Base-by-base conservation (phyloP, 2,888 invertebrate species). In the Agrochola litura region DNA sequence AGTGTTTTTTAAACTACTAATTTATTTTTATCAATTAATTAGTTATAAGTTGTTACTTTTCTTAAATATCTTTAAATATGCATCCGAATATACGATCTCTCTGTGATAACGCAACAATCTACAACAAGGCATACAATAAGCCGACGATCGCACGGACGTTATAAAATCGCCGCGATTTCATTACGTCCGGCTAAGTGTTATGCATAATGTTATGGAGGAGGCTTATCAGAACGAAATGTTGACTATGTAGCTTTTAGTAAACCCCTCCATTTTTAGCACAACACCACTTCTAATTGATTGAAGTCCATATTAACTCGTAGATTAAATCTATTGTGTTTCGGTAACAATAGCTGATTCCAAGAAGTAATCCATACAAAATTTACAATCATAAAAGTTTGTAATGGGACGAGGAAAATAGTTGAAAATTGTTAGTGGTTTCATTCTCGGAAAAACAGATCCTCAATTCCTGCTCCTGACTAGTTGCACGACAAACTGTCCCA, bases 281-380 rank as follows among this genome's bases (percentile, higher is more conserved):
- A 22, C 37, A 8, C n/a, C 25, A 63, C 22, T 52, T 43, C 54
- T 64, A 37, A 83, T 63, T 22, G 56, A 30, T 30, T 37, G 30
- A 16, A 16, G 56, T 25, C 67, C 54, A 25, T 74, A 71, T 68
- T 56, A 14, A 56, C 8, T 52, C 10, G 37, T 49, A 30, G 37
- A 54, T 73, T 19, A 22, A 58, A 65, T 5, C 76, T 72, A 84
- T 84, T 72, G 81, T 79, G n/a, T 43, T 60, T 43, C 41, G 25
- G 41, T 43, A 37, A 82, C 84, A 82, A 79, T 82, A 74, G 67
- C 19, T 37, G 60, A 67, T 84, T 80, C 81, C 16, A 25, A 46
- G 75, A 84, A 82, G 16, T 63, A 60, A 84, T 63, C 6, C 79
- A 56, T 56, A 64, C 30, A 49, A 77, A 43, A 37, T 63, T 37